Evolutionary conservation across 2,888 invertebrate species (phyloP), one percentile per base, ranked within the genome.

Genomic region (Drosophila melanosoma): DNA sequence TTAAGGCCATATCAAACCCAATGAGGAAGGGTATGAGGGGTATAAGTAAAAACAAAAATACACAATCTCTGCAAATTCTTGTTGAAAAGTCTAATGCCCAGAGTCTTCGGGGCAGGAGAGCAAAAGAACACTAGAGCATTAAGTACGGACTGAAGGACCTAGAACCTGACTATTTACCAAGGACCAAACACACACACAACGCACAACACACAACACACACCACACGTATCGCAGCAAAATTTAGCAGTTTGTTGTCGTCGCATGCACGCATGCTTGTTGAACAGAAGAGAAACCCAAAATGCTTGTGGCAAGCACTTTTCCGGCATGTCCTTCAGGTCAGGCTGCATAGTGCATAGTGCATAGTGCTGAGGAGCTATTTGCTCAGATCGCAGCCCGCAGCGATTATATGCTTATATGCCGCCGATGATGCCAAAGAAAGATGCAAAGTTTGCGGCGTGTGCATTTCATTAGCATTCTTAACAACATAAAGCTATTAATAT

Each of bases 401-500:
- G 72, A 70, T 73, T 68, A 65, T 65, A 52, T 80, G 73, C 77
- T 64, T 83, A 79, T 76, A 66, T 73, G 72, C 70, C 70, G 65
- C 73, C 56, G 64, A 82, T 76, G 58, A 60, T 76, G 68, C 38
- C 60, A 68, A 63, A 68, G 57, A 52, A 52, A 68, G 57, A 52
- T 36, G 23, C 40, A 48, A 61, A 68, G 26, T 66, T 58, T 60
- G 20, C 38, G 33, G 59, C 64, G 65, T 82, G 81, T 81, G 85
- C 84, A 87, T 84, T 84, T 84, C 85, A 84, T 87, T 84, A 84
- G 74, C 85, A 83, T 56, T 81, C 83, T 81, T 84, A 85, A 70
- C 81, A 81, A 70, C 83, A 85, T 82, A 59, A 79, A 87, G 81
- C 83, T 87, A 82, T 84, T 85, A 87, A 84, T 81, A 85, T 87